phyloP scores from a whole-genome alignment of 2,888 invertebrate genomes.

The Agrochola lota region DNA sequence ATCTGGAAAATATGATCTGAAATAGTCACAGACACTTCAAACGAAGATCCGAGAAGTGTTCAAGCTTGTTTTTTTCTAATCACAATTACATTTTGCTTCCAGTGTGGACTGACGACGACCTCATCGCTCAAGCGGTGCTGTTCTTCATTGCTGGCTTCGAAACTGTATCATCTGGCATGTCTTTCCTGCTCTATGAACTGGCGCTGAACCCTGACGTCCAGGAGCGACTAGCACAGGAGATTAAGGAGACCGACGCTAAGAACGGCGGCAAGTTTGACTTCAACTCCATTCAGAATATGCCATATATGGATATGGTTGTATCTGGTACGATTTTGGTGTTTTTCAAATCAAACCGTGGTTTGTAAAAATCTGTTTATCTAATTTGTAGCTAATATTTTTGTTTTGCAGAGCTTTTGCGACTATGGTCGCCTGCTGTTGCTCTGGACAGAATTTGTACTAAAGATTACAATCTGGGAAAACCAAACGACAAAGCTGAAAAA shows the following conservation, averaged over 20 bases:
- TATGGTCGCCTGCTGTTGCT: constrained; percentile 84
- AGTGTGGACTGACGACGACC: constrained; percentile 83
- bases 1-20: neutral
- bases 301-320: constrained; percentile 91
- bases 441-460: constrained; percentile 88
- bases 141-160: constrained; percentile 91
- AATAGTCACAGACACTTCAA: neutral
- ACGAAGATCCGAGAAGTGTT: no score
- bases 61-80: neutral
- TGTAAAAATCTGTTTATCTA: neutral
- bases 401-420: constrained; percentile 82
- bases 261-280: constrained; percentile 83
- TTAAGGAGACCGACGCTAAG: constrained; percentile 84
- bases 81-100: constrained; percentile 28
- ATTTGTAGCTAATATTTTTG: neutral
- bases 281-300: constrained; percentile 87
- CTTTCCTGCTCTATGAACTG: constrained; percentile 90
- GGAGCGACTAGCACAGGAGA: constrained; percentile 88
- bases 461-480: constrained; percentile 85
- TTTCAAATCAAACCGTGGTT: neutral
- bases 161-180: constrained; percentile 84
- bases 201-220: constrained; percentile 91
- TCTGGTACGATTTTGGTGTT: constrained; percentile 80
- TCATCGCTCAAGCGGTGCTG: constrained; percentile 86
- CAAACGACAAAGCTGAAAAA: constrained; percentile 70